These are phyloP conservation scores for Drosophila paracracens DNA, from an alignment of 2,888 invertebrate species.

Conservation along the genomic window DNA sequence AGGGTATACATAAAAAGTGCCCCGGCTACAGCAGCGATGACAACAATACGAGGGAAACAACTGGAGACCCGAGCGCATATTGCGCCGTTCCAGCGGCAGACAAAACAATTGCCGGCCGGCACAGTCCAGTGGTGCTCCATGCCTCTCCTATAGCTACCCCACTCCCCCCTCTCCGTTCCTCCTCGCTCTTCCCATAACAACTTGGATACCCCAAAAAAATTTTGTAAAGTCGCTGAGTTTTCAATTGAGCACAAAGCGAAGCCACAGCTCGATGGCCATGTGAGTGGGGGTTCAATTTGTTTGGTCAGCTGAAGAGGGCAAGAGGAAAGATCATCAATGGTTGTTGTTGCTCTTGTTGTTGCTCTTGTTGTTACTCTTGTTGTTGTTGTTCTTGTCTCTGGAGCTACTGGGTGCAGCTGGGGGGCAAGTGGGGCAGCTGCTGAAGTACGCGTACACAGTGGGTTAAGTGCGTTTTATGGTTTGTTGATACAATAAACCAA, in stretches of 20 bases:
- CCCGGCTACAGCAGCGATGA: slow-evolving; percentile 44
- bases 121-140: slow-evolving; percentile 24
- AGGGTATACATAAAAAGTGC: slow-evolving; percentile 28
- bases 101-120: slow-evolving; percentile 79
- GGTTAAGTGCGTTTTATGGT: slow-evolving; percentile 76
- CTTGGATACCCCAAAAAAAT: slow-evolving; percentile 45
- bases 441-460: slow-evolving; percentile 30
- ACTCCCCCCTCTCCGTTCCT: too few relatives aligned
- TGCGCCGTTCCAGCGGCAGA: slow-evolving; percentile 45
- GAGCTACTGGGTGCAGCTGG: not conserved
- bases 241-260: slow-evolving; percentile 64
- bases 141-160: not conserved
- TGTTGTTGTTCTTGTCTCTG: slow-evolving; percentile 2
- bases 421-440: slow-evolving; percentile 6
- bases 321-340: slow-evolving; percentile 12
- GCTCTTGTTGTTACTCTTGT: not conserved
- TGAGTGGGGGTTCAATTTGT: slow-evolving; percentile 58
- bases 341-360: not conserved
- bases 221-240: slow-evolving; percentile 76
- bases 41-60: slow-evolving; percentile 51
- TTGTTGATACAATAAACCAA: slow-evolving; percentile 51
- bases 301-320: slow-evolving; percentile 55
- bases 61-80: slow-evolving; percentile 59
- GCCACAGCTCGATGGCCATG: slow-evolving; percentile 18
- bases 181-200: not conserved